Base-by-base conservation (phyloP, 2,113 vertebrate species). In the Vireo altiloquus region DNA sequence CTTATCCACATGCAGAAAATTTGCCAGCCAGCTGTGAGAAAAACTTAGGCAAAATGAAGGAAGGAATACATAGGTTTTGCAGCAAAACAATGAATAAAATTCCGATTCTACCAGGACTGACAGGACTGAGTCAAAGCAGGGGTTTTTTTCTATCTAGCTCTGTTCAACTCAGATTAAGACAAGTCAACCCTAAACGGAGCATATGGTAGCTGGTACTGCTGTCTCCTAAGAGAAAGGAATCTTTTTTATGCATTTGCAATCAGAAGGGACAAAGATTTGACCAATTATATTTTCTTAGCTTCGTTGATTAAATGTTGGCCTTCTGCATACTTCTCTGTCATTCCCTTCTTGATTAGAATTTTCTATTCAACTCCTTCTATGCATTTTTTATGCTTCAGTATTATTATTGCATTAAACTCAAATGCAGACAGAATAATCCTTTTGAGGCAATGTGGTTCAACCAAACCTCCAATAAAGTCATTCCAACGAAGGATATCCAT, bases 321-420 rank as follows among this genome's bases (percentile, higher is more conserved):
- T 92, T 87, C 54, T 78, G 30, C 65, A 84, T 56, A 82, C 5
- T 90, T 30, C 78, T 84, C 69, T 87, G 19, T 87, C 64, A 42
- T 64, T 93, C 22, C 13, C 17, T 75, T 27, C 17, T 50, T 74
- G 68, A 78, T 90, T 63, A 80, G 42, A 77, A 70, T 81, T 94
- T 90, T 94, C 37, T 74, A 35, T 86, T 90, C 54, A 89, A 52
- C 17, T 83, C 33, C 40, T 63, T 63, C 50, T 47, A 92, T 63
- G 44, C 59, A 78, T 83, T 89, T 94, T 94, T 85, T 64, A 90
- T 66, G 35, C 33, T 69, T 89, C 42, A 46, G 64, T 83, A 81
- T 89, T 90, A 93, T 89, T 88, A 89, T 31, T 83, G 10, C 64
- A 92, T 90, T 89, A 93, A 89, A 85, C 87, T 92, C 64, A 90